Evolutionary conservation across 2,113 vertebrate genomes (phyloP), one percentile per base, ranked within the genome.

Genomic region (Ornithorhynchus anatinus): DNA sequence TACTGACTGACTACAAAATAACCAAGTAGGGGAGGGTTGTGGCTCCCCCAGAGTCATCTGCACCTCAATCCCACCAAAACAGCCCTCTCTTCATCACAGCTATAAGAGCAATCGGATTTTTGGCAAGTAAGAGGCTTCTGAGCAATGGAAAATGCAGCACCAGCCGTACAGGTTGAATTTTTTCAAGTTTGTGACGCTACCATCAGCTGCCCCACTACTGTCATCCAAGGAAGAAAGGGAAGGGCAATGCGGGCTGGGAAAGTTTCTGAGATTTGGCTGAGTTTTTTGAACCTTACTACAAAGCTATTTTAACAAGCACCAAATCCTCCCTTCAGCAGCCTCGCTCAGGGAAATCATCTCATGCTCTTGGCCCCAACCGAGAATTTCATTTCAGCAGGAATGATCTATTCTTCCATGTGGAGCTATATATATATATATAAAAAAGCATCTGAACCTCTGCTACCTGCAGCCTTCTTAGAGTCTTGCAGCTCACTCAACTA

Each of bases 311-410:
- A 50, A 19, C 11, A 43, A 52, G 9, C 16, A 47, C 12, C 22
- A 27, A 50, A 17, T 14, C 16, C 47, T 29, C 8, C 25, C 31
- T 27, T 50, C 25, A 48, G 19, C 27, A 45, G 29, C 9, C 2
- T 27, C 8, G 50, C 48, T 14, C 19, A 45, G 42, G 15, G 12
- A 66, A 25, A 14, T 7, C 29, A 20, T 12, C 8, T 2, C 1
- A 5, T 42, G 58, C 53, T 68, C 52, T 4, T 29, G 64, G 60
- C 17, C 32, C 29, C 37, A 42, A 5, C 44, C 5, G 8, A 73
- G 36, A 54, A 58, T 43, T 16, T 37, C 4, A 14, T 2, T 52
- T 51, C 25, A 69, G 59, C 59, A 68, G 59, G 9, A 59, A 56
- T 10, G 20, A 51, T 7, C 45, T 73, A 45, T 23, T 15, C 19